Evolutionary conservation across 2,113 vertebrate genomes (phyloP), one percentile per base, ranked within the genome.

Genomic region (Rhinogobius similis): DNA sequence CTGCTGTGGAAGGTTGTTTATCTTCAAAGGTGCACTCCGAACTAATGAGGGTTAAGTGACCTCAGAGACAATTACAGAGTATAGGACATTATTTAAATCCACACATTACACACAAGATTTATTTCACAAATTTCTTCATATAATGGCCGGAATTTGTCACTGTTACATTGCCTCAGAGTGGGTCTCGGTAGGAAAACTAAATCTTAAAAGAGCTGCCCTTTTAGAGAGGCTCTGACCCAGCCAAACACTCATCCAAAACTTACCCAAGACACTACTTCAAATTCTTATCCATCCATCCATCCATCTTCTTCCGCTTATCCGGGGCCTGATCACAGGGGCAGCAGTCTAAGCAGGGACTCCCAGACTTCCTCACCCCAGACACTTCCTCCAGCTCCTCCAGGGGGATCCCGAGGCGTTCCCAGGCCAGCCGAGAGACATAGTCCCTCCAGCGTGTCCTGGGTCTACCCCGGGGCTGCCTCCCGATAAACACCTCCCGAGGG

Each of bases 11-110:
- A 46, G 20, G 10, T 29, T 55, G 75, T 62, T 59, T 65, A 23
- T 67, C 56, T 64, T 56, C 67, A 44, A 41, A 48, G 56, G 46
- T n/a, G 50, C 21, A 39, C 20, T 53, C 32, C 16, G 48, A 61
- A 67, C 53, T 71, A 62, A 75, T 75, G 29, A 63, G 32, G 58
- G 56, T 20, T 48, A 48, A 48, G 50, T 39, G 63, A 48, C 38
- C 43, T 72, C 21, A 39, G 10, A 11, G 36, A 10, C 36, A 63
- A 23, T 50, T 55, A 41, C 16, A 59, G 32, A 41, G 26, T 21
- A 65, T 3, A 13, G 43, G 39, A 21, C 24, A 16, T 29, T 50
- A 36, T 66, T 46, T 62, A 18, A 66, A 62, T 50, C n/a, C 53
- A 43, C 63, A 65, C 24, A 48, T 67, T 58, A 61, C 29, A 59